phyloP scores from a whole-genome alignment of 64 coral and sea anemone species.

The Pocillopora damicornis region DNA sequence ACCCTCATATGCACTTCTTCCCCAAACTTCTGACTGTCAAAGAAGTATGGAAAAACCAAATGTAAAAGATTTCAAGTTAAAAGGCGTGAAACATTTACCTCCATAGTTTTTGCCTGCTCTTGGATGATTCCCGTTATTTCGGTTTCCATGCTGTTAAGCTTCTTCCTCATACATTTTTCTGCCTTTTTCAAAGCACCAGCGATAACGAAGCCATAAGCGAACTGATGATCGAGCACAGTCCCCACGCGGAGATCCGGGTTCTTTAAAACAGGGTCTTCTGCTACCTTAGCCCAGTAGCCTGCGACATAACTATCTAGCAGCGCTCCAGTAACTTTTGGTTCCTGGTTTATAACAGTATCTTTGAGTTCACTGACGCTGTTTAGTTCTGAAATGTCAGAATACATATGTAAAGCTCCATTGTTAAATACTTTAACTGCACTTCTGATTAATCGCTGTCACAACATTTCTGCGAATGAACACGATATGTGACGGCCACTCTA shows the following conservation, averaged over 20 bases:
- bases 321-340: conserved; percentile 41
- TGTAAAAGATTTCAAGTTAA: too few relatives aligned
- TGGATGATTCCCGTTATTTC: conserved; percentile 93
- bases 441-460: too few relatives aligned
- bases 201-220: conserved; percentile 96
- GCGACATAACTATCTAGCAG: conserved; percentile 96
- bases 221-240: conserved; percentile 96
- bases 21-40: too few relatives aligned
- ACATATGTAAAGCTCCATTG: not conserved
- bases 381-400: conserved; percentile 32
- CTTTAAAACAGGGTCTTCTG: conserved; percentile 37
- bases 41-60: too few relatives aligned
- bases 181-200: conserved; percentile 61
- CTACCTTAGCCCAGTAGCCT: conserved; percentile 83
- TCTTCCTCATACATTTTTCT: conserved; percentile 89
- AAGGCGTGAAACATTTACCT: conserved; percentile 58
- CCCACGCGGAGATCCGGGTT: conserved; percentile 68
- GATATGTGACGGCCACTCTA: too few relatives aligned
- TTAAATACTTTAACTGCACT: too few relatives aligned
- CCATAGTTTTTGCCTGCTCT: conserved; percentile 81
- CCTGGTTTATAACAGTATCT: conserved; percentile 36
- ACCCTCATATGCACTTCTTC: too few relatives aligned
- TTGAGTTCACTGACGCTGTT: conserved; percentile 61
- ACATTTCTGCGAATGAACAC: too few relatives aligned
- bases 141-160: conserved; percentile 98